Percentiles rank a stretch among this genome's conserved stretches.
phyloP scores from a whole-genome alignment of 35 echinoderm and acorn worm genomes.

The Holothuria glaberrima region DNA sequence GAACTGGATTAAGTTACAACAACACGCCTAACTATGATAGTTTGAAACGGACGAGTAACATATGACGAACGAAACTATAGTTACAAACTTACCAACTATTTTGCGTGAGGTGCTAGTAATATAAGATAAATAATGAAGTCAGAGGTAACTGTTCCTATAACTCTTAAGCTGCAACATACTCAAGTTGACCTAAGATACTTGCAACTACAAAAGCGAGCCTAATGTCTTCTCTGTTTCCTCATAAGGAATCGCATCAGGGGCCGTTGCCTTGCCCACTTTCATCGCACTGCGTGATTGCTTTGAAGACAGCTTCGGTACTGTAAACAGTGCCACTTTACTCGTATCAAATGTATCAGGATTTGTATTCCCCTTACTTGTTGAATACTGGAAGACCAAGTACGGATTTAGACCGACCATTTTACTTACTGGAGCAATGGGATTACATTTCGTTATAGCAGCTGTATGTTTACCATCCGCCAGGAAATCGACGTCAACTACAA shows the following conservation, averaged over 20 bases:
- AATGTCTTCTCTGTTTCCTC: background rate
- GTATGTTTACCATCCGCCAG: background rate
- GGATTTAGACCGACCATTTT: conserved; percentile 1
- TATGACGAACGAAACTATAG: no score
- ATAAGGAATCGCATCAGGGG: background rate
- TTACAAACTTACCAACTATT: no score
- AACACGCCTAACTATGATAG: no score
- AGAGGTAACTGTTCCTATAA: no score
- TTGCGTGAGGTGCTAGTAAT: no score
- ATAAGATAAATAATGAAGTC: no score
- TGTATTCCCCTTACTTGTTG: background rate
- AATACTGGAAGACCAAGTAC: background rate
- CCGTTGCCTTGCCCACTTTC: background rate
- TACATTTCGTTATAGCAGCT: background rate
- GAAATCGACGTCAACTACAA: background rate
- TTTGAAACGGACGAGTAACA: no score
- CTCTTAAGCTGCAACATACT: no score
- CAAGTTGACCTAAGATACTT: no score
- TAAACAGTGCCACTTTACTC: conserved; percentile 5
- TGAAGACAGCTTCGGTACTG: conserved; percentile 4
- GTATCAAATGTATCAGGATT: background rate
- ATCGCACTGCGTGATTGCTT: conserved; percentile 6
- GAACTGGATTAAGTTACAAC: no score
- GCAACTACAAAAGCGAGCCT: no score
- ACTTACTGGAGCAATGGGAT: background rate